phyloP scores from a whole-genome alignment of 2,113 vertebrate species.

The Anser cygnoides region DNA sequence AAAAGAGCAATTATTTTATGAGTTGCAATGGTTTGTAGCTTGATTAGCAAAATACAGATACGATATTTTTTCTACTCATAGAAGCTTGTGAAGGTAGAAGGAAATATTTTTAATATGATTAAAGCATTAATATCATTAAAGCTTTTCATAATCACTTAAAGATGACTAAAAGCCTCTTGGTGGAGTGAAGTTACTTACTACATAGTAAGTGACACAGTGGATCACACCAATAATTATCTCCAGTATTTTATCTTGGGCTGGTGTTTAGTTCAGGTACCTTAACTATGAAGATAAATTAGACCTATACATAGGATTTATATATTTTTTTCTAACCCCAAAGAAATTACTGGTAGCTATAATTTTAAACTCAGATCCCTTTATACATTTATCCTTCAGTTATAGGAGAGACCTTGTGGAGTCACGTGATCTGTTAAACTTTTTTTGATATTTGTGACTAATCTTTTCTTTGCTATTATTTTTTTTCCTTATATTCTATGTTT shows the following conservation, averaged over 20 bases:
- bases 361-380: slow-evolving; percentile 11
- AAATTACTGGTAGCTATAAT: background rate
- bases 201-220: background rate
- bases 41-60: slow-evolving; percentile 26
- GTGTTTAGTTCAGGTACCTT: background rate
- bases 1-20: background rate
- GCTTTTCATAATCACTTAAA: background rate
- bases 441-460: background rate
- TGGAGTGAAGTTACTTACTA: background rate
- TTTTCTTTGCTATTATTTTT: background rate
- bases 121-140: background rate
- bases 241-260: background rate
- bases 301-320: background rate
- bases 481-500: background rate
- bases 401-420: background rate
- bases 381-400: background rate
- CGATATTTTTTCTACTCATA: background rate
- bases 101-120: slow-evolving; percentile 29
- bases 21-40: background rate
- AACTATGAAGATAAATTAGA: background rate
- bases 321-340: background rate
- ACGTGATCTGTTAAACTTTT: background rate
- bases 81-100: background rate
- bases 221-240: background rate
- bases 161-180: background rate